Evolutionary conservation across 2,888 invertebrate genomes (phyloP), one percentile per base, ranked within the genome.

Genomic region (Dryomyza anilis): DNA sequence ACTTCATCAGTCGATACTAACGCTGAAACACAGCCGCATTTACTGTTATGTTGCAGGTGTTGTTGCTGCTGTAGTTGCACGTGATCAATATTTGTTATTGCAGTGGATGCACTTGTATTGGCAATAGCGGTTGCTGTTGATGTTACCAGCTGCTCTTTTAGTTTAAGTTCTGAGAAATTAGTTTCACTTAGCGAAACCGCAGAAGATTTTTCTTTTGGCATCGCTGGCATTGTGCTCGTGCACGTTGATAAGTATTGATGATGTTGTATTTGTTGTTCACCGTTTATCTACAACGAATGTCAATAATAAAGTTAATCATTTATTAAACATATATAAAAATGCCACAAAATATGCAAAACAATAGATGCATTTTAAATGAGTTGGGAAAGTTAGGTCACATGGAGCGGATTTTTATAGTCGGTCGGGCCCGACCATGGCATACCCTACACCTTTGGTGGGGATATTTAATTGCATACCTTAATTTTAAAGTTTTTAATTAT

Each of bases 151-250:
- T 48, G 33, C 6, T 81, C 80, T 70, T 78, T 80, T 52, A 81
- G 70, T 72, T 79, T 76, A 23, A 80, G 70, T 70, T 80, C 77
- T 60, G 73, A 70, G 72, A 76, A 81, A 74, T 78, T 79, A 72
- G 75, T 74, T 72, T 82, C 82, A 70, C 69, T 77, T 70, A 82
- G 69, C 70, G 82, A 78, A 68, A 82, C 76, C 72, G 80, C 76
- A 67, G 81, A 77, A 70, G 81, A 73, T 77, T 83, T 82, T 71
- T 83, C 83, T 76, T 82, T 81, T 76, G 83, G 79, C 83, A 83
- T 83, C 72, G 83, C 80, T 80, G 83, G 82, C 82, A 83, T 82
- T 74, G 78, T 81, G 72, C 68, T 73, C n/a, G n/a, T n/a, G 70
- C 74, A 72, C 61, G 68, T 58, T 61, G 70, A 68, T 68, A 75